Percentiles rank a stretch among this genome's conserved stretches.
These are phyloP conservation scores for Chaenogobius annularis DNA, from an alignment of 2,113 vertebrate genomes.

Conservation along the genomic window DNA sequence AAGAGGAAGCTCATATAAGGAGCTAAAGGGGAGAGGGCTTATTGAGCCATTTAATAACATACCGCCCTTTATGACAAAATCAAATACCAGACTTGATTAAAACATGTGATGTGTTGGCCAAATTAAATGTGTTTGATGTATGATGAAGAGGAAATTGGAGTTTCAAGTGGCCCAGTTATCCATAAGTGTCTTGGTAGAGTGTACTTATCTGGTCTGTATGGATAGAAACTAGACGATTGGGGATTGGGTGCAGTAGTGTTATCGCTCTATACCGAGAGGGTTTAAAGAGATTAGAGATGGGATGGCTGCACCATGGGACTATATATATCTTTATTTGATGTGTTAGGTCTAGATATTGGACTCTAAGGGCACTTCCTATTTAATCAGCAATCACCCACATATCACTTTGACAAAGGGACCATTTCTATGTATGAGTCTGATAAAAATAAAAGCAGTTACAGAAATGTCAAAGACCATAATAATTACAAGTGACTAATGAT, in stretches of 20 bases:
- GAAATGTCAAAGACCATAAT: neutral
- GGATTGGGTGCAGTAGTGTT: conserved; percentile 12
- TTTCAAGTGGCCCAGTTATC: conserved; percentile 53
- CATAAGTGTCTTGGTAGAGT: conserved; percentile 38
- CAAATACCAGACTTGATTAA: conserved; percentile 55
- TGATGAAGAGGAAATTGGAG: conserved; percentile 55
- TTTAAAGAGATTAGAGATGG: conserved; percentile 9
- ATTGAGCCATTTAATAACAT: conserved; percentile 41
- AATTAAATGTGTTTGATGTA: conserved; percentile 54
- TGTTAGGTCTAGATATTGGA: neutral
- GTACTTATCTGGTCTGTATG: conserved; percentile 30
- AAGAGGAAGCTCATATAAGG: neutral
- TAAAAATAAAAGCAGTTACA: neutral
- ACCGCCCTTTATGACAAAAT: conserved; percentile 42
- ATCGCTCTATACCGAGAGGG: neutral
- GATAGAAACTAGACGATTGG: conserved; percentile 42
- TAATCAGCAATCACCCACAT: neutral
- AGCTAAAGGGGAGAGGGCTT: conserved; percentile 17
- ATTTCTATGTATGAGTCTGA: neutral
- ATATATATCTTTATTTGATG: neutral
- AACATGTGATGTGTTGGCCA: conserved; percentile 33
- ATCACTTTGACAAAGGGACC: neutral
- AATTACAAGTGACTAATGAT: neutral
- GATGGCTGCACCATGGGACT: neutral
- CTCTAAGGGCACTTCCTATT: neutral